Percentiles rank a stretch among this genome's conserved stretches.
Evolutionary conservation across 2,797 vertebrate species (phyloP).

Genomic region (Erethizon dorsatum): DNA sequence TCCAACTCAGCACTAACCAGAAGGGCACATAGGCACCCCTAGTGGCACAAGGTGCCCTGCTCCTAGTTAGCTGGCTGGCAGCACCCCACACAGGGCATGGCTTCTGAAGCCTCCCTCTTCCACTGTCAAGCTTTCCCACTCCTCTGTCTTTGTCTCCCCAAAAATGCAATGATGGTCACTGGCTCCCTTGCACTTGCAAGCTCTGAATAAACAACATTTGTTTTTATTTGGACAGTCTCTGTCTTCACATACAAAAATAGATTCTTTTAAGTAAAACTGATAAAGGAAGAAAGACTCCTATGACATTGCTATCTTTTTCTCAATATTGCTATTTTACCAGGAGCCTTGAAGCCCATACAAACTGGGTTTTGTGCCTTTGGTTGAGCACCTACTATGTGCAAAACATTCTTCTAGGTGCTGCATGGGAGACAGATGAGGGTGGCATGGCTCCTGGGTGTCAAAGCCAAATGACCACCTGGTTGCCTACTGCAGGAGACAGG

Average conservation of each 20-base stretch:
- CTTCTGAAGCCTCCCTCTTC: neutral
- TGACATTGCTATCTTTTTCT: neutral
- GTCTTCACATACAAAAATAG: neutral
- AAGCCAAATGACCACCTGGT: neutral
- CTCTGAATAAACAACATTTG: neutral
- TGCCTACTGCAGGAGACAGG: neutral
- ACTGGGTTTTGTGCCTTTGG: neutral
- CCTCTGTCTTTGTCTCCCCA: neutral
- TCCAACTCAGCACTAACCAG: neutral
- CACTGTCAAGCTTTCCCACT: neutral
- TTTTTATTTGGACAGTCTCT: neutral
- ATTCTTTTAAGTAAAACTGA: neutral
- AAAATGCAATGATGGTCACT: neutral
- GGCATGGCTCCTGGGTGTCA: neutral
- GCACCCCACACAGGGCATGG: neutral
- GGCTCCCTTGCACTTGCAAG: neutral
- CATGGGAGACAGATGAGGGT: neutral
- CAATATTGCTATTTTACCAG: neutral
- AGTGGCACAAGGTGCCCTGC: rapidly evolving
- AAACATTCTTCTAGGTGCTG: neutral
- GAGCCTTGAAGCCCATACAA: rapidly evolving
- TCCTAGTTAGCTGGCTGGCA: neutral
- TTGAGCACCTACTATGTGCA: neutral
- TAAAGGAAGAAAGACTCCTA: neutral
- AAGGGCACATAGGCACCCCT: neutral